Conservation (phyloP, 2,797 vertebrate species). For the Anguilla obscura region DNA sequence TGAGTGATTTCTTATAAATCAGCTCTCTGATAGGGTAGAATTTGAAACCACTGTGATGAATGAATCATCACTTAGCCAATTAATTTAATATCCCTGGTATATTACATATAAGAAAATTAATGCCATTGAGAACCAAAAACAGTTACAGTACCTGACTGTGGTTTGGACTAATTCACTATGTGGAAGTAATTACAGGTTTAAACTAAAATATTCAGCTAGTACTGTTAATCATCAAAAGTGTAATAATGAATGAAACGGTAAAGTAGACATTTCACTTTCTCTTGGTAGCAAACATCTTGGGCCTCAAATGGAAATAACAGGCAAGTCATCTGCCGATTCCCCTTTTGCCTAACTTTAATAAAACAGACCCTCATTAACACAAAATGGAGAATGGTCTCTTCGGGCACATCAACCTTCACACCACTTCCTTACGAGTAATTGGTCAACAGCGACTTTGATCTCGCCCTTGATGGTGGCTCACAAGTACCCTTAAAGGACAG, state of each 20-base stretch:
- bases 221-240: neutral
- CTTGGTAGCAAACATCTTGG: neutral
- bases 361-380: neutral
- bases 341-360: neutral
- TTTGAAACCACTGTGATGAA: neutral
- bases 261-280: neutral
- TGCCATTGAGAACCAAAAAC: neutral
- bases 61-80: neutral
- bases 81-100: neutral
- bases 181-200: neutral
- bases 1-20: neutral
- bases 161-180: neutral
- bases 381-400: constrained; percentile 8
- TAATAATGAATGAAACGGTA: neutral
- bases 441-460: constrained; percentile 30
- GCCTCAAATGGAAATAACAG: neutral
- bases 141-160: neutral
- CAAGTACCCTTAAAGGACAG: neutral
- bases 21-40: neutral
- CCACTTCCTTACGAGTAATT: neutral
- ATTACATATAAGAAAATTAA: neutral
- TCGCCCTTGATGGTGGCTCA: neutral
- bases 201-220: neutral
- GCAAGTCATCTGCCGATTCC: constrained; percentile 4
- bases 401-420: neutral